A percentile compares a stretch with the other conserved stretches of the same genome.
Conservation (phyloP, 2,888 invertebrate species). For the Opisthograptis luteolata region DNA sequence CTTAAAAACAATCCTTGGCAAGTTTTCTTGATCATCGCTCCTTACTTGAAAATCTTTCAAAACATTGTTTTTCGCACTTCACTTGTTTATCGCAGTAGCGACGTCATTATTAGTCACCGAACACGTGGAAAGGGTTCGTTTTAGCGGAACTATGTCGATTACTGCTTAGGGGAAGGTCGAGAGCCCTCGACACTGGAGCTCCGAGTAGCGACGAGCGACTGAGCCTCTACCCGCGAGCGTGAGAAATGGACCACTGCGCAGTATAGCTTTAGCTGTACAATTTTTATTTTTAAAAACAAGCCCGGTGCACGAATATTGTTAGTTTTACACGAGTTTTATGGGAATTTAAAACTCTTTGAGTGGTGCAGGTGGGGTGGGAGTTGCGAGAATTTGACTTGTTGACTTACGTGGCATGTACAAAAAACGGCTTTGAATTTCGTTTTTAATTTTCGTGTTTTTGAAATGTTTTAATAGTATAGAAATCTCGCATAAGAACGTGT, state of each 20-base stretch:
- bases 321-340: conserved; percentile 46
- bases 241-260: conserved; percentile 71
- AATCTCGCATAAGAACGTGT: too few relatives aligned
- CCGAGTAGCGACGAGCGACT: conserved; percentile 57
- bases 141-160: conserved; percentile 50
- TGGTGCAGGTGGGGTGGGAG: conserved; percentile 25
- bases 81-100: conserved; percentile 44
- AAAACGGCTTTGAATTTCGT: conserved; percentile 3
- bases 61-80: conserved; percentile 33
- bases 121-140: conserved; percentile 36
- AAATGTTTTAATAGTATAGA: too few relatives aligned
- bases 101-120: conserved; percentile 39
- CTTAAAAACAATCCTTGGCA: conserved; percentile 78
- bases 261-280: conserved; percentile 57
- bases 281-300: conserved; percentile 59
- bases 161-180: conserved; percentile 59
- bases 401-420: conserved; percentile 1
- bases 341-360: conserved; percentile 45
- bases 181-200: conserved; percentile 58
- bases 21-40: conserved; percentile 73
- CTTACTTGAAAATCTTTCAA: conserved; percentile 32
- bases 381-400: conserved; percentile 15
- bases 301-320: conserved; percentile 52
- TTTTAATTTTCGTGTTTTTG: neutral
- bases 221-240: conserved; percentile 51